Conservation (phyloP, 2,113 vertebrate species). For the Chionodraco myersi region DNA sequence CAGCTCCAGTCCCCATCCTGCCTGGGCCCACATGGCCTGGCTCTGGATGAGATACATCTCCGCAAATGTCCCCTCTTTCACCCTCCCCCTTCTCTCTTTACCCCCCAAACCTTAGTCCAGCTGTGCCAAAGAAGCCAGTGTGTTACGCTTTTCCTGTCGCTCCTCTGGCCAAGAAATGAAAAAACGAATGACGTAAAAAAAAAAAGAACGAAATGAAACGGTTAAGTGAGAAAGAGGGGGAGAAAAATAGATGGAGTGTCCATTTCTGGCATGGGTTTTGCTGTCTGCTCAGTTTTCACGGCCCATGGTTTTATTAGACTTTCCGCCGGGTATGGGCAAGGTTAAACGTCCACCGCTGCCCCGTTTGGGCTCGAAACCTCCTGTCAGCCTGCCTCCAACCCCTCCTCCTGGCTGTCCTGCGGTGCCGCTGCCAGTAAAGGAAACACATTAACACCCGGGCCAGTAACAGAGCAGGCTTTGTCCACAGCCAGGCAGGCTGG, state of each 20-base stretch:
- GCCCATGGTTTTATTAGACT: constrained; percentile 80
- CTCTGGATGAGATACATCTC: constrained; percentile 58
- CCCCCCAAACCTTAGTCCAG: constrained; percentile 39
- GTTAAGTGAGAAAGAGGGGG: constrained; percentile 44
- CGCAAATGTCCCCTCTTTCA: constrained; percentile 45
- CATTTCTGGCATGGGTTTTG: constrained; percentile 73
- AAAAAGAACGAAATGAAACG: constrained; percentile 27
- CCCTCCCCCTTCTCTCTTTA: constrained; percentile 5
- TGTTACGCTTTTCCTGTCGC: constrained; percentile 70
- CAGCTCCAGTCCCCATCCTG: constrained; percentile 64
- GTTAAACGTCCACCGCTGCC: constrained; percentile 78
- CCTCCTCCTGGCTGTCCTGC: constrained; percentile 67
- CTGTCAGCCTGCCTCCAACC: constrained; percentile 36
- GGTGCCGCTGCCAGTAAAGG: constrained; percentile 81
- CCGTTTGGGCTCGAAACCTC: constrained; percentile 60
- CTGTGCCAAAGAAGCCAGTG: constrained; percentile 67
- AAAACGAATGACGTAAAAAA: constrained; percentile 62
- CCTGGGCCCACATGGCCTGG: constrained; percentile 54
- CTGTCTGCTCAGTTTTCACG: constrained; percentile 81
- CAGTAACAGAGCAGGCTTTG: constrained; percentile 81
- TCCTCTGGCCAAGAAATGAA: constrained; percentile 62
- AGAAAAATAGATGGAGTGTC: constrained; percentile 60
- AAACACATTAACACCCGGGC: constrained; percentile 80
- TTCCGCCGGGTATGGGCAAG: constrained; percentile 74
- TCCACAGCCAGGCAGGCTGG: constrained; percentile 61